Evolutionary conservation across 2,113 vertebrate species (phyloP).

Genomic region (Peromyscus leucopus): DNA sequence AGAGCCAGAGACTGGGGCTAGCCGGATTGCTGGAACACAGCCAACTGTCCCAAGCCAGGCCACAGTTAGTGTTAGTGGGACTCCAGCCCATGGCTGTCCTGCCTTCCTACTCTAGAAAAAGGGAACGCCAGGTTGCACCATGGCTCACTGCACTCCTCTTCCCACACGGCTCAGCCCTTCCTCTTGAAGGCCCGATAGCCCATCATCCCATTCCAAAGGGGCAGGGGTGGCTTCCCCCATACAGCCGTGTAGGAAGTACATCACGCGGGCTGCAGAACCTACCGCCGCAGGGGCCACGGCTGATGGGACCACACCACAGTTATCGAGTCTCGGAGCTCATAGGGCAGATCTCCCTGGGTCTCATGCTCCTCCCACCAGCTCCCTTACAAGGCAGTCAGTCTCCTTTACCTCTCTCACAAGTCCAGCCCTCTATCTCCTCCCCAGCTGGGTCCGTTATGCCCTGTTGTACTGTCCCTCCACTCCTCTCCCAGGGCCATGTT

Average conservation of each 20-base stretch:
- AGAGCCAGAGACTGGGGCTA: neutral
- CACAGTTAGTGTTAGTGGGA: neutral
- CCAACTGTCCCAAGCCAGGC: neutral
- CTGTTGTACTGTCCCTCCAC: neutral
- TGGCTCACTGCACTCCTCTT: neutral
- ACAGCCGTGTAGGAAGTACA: neutral
- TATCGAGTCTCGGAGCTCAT: neutral
- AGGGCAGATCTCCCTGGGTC: neutral
- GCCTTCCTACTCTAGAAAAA: constrained; percentile 43
- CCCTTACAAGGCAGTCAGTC: neutral
- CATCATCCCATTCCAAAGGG: neutral
- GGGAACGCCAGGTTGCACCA: neutral
- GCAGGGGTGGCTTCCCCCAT: neutral
- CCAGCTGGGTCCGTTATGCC: neutral
- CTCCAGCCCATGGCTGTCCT: neutral
- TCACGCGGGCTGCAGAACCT: neutral
- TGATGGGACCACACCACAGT: neutral
- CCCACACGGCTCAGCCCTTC: neutral
- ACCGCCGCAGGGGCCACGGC: neutral
- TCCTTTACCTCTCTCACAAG: neutral
- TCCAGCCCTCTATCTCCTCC: neutral
- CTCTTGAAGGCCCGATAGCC: neutral
- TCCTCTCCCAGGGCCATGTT: neutral
- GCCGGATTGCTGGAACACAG: neutral
- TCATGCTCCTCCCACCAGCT: neutral